Base-by-base conservation (phyloP, 1,140 invertebrate species). In the Sitobion miscanthi region DNA sequence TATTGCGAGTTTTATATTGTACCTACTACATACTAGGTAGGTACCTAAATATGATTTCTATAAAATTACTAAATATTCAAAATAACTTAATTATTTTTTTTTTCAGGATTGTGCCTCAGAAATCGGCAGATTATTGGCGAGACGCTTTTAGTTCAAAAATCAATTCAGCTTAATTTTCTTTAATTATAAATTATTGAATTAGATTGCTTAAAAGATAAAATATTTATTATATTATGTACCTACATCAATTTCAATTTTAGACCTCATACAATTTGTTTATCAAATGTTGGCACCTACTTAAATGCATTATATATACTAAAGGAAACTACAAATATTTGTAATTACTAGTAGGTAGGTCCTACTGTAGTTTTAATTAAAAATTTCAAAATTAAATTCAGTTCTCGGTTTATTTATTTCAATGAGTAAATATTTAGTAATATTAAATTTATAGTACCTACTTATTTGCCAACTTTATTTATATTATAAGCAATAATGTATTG, bases 141-240 rank as follows among this genome's bases (percentile, higher is more conserved):
- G 94, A 94, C 77, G 87, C 94, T 21, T 94, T 94, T 86, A 91
- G 85, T 88, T 92, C 94, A 20, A 89, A 94, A 83, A 94, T 94
- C 8, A 47, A 94, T n/a, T 88, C 45, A 45, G 86, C 83, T 21
- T 87, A 69, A 93, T 62, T 35, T 23, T 21, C 21, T 49, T 49
- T 8, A 49, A 49, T 45, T 23, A 23, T 45, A 49, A 49, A 87
- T n/a, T 87, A 49, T 47, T 47, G 45, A 47, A 86, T 86, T 47
- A 3, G 47, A 47, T 30, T 3, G 30, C 42, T 52, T n/a, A 52
- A 47, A 49, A 90, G 30, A n/a, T n/a, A 14, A 69, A 69, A 69
- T 69, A 69, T 69, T n/a, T n/a, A 8, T 69, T 69, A 30, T 30
- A 69, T 69, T 57, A 30, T 69, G 62, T 69, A 69, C 49, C 47